Evolutionary conservation across 2,888 invertebrate species (phyloP), one percentile per base, ranked within the genome.

Genomic region (Thysanoteuthis rhombus): DNA sequence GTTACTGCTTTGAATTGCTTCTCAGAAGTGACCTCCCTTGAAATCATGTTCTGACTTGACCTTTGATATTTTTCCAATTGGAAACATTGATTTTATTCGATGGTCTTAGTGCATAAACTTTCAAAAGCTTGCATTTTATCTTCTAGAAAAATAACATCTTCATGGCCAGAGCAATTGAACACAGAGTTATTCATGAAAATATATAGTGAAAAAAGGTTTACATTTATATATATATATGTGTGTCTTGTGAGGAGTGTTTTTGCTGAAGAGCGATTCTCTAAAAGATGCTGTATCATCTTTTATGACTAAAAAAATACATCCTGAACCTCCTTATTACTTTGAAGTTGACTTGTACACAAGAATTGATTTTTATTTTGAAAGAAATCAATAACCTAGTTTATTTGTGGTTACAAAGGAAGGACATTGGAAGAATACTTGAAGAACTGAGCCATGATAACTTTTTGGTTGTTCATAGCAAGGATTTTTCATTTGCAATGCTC

Each of bases 241-340:
- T 42, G 42, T 42, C 22, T 39, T 8, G 12, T 89, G 36, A 36
- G 10, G 36, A 36, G 6, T 89, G 32, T 10, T 12, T 89, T 89
- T 89, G 89, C 36, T 1, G 89, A 32, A 89, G 8, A 19, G n/a
- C 36, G 1, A 32, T 89, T 89, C 36, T 89, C 32, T 89, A 22
- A 89, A 12, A 32, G 36, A 89, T 89, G 28, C 38, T 8, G 32
- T 42, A 32, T 32, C 45, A 93, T 47, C 47, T 94, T 32, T 25
- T 39, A 92, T 94, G 36, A 92, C n/a, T 90, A 22, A 92, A 36
- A 42, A 52, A 40, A 90, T 40, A 47, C 52, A 12, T 94, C 91
- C 75, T 47, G n/a, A 94, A 42, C 19, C 32, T 58, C 19, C 58
- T 58, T 58, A 58, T 58, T 58, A 58, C 58, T 58, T 58, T 58